A percentile compares a stretch with the other conserved stretches of the same genome.
Evolutionary conservation across 23 tunicate species (phyloP).

Genomic region (Aplidium turbinatum): DNA sequence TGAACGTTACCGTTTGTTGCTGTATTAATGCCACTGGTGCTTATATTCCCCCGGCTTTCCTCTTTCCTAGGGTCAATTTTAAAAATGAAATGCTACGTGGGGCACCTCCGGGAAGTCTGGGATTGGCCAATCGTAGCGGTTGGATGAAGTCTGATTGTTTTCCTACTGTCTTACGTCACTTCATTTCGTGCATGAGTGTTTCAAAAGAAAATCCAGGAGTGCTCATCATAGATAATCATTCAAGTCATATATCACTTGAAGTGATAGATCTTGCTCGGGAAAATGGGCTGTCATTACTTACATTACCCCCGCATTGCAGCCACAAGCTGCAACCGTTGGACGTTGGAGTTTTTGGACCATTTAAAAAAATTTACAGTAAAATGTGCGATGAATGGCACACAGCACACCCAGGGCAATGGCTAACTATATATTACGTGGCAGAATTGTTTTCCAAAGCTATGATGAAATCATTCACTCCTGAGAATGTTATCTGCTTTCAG

Average conservation of each 20-base stretch:
- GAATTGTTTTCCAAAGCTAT: slow-evolving; percentile 19
- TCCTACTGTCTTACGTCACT: slow-evolving; percentile 25
- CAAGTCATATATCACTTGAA: slow-evolving; percentile 31
- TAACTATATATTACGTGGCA: slow-evolving; percentile 46
- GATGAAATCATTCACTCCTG: slow-evolving; percentile 25
- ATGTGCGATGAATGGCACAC: slow-evolving; percentile 18
- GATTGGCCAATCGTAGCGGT: slow-evolving; percentile 14
- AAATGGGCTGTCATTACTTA: slow-evolving; percentile 38
- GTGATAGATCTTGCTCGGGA: slow-evolving; percentile 16
- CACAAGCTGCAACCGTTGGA: slow-evolving; percentile 52
- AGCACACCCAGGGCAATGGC: slow-evolving; percentile 15
- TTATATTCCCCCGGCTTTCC: slow-evolving; percentile 23
- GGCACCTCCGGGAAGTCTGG: slow-evolving; percentile 17
- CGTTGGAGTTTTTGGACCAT: slow-evolving; percentile 52
- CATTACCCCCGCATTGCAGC: slow-evolving; percentile 58
- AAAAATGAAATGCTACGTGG: not conserved
- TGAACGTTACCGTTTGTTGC: slow-evolving; percentile 37
- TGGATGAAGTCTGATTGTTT: slow-evolving; percentile 12
- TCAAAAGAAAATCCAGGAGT: slow-evolving; percentile 32
- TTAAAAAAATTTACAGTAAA: slow-evolving; percentile 24
- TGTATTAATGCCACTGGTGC: slow-evolving; percentile 38
- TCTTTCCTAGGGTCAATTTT: too few relatives aligned
- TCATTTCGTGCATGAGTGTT: slow-evolving; percentile 31
- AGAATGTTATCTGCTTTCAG: too few relatives aligned
- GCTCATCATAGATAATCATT: slow-evolving; percentile 31